These are phyloP conservation scores for Tetragonula carbonaria DNA, from an alignment of 2,888 invertebrate species.

Conservation along the genomic window DNA sequence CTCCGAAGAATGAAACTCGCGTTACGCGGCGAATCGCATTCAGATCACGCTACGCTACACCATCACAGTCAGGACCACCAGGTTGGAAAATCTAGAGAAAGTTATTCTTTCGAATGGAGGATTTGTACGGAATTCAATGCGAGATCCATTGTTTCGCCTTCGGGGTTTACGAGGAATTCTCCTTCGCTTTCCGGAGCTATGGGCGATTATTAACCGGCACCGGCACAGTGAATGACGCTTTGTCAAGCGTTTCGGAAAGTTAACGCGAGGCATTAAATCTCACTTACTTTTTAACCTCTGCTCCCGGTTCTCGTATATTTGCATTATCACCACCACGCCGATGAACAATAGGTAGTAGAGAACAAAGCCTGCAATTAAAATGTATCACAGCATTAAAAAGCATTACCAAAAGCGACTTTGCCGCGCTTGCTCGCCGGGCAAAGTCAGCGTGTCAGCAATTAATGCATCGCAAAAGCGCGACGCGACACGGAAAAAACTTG, in stretches of 20 bases:
- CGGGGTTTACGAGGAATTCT: neutral
- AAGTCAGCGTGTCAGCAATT: slow-evolving; percentile 20
- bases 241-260: neutral
- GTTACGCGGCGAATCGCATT: neutral
- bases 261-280: slow-evolving; percentile 5
- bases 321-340: slow-evolving; percentile 83
- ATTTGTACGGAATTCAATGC: neutral
- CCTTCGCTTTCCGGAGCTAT: neutral
- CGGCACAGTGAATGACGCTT: neutral
- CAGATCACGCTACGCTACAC: too few relatives aligned
- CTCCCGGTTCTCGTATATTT: slow-evolving; percentile 74
- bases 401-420: neutral
- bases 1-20: slow-evolving; percentile 19
- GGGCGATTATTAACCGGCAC: neutral
- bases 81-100: neutral
- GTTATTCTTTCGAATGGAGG: slow-evolving; percentile 44
- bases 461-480: slow-evolving; percentile 26
- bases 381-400: slow-evolving; percentile 54
- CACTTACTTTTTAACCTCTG: slow-evolving; percentile 73
- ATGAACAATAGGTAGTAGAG: slow-evolving; percentile 84
- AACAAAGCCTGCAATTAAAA: slow-evolving; percentile 82
- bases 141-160: neutral
- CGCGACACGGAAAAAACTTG: slow-evolving; percentile 39
- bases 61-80: too few relatives aligned
- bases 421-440: too few relatives aligned